Conservation (phyloP, 2,797 vertebrate genomes). For the Columba guinea region DNA sequence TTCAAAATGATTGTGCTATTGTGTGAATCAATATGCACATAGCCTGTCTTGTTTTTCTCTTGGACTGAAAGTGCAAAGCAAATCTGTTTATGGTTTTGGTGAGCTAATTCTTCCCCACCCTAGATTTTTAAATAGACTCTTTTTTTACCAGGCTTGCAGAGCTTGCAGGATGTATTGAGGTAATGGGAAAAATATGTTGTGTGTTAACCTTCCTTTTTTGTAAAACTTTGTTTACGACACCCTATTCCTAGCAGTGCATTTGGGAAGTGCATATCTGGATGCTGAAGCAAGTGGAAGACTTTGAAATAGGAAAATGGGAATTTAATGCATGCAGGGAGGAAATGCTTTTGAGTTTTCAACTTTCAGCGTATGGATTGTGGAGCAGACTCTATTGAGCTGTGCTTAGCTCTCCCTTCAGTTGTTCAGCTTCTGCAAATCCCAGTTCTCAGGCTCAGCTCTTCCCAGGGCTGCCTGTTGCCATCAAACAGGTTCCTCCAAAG, state of each 20-base stretch:
- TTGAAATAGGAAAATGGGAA: not conserved
- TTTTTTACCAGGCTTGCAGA: constrained; percentile 33
- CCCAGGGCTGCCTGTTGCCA: not conserved
- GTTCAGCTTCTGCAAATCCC: not conserved
- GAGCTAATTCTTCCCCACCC: constrained; percentile 69
- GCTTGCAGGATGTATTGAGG: constrained; percentile 46
- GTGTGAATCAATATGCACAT: constrained; percentile 25
- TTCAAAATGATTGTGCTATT: constrained; percentile 30
- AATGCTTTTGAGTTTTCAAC: constrained; percentile 3
- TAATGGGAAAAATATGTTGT: constrained; percentile 51
- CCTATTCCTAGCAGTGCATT: constrained; percentile 7
- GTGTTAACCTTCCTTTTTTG: constrained; percentile 30
- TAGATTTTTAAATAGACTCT: constrained; percentile 54
- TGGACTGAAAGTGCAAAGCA: constrained; percentile 57
- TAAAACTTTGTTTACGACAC: constrained; percentile 26
- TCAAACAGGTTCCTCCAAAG: not conserved
- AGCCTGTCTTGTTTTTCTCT: constrained; percentile 57
- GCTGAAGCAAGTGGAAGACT: not conserved
- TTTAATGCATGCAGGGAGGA: not conserved
- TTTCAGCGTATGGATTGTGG: not conserved
- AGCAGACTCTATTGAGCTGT: not conserved
- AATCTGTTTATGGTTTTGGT: constrained; percentile 67
- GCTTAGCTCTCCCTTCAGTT: not conserved
- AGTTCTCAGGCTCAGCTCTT: not conserved
- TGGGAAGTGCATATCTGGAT: not conserved